A percentile compares a stretch with the other conserved stretches of the same genome.
Evolutionary conservation across 2,797 vertebrate genomes (phyloP).

Genomic region (Ptychobarbus kaznakovi): DNA sequence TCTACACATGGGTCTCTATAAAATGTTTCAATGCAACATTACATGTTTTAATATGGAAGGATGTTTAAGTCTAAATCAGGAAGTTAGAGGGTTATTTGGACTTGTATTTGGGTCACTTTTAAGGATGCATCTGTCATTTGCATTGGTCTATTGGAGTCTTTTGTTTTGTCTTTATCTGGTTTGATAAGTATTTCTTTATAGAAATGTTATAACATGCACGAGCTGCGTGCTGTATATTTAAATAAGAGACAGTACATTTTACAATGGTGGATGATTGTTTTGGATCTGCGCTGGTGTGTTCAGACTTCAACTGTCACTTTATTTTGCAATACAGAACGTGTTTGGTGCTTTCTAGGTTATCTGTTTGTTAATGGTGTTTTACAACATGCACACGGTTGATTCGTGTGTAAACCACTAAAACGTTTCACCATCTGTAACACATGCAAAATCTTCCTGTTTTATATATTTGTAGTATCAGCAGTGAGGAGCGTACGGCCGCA

Average conservation of each 20-base stretch:
- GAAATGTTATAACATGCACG: neutral
- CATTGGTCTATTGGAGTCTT: neutral
- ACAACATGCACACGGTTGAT: neutral
- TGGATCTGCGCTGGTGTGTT: neutral
- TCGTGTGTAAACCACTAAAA: neutral
- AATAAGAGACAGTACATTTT: neutral
- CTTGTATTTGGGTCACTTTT: neutral
- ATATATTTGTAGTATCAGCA: too few relatives aligned
- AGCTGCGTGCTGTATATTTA: neutral
- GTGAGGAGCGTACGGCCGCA: too few relatives aligned
- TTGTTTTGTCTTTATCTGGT: neutral
- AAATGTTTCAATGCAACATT: neutral
- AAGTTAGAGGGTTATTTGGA: neutral
- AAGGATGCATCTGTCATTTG: neutral
- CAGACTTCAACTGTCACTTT: neutral
- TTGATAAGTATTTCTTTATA: neutral
- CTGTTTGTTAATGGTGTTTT: neutral
- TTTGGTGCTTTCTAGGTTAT: conserved; percentile 5
- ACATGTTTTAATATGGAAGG: neutral
- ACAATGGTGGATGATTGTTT: neutral
- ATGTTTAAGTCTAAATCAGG: neutral
- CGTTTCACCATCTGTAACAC: neutral
- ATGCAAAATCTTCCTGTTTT: too few relatives aligned
- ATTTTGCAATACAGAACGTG: neutral
- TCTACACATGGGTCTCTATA: neutral